Conservation (phyloP, 2,113 vertebrate species). For the Pavo muticus region DNA sequence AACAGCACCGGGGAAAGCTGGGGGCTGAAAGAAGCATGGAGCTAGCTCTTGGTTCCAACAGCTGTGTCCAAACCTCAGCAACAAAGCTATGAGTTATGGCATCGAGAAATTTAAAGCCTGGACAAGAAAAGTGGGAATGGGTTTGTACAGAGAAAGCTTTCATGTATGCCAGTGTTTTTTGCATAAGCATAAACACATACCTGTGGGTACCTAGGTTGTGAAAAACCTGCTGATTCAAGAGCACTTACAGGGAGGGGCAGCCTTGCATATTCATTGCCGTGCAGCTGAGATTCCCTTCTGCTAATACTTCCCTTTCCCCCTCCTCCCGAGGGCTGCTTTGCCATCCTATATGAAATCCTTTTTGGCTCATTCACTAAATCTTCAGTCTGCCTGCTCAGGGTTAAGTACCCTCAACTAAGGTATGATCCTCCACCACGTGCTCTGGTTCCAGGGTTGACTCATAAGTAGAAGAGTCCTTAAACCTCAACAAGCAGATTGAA, state of each 20-base stretch:
- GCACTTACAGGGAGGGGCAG: background rate
- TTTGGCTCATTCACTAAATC: conserved; percentile 12
- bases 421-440: background rate
- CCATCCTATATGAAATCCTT: background rate
- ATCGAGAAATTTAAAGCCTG: background rate
- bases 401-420: conserved; percentile 40
- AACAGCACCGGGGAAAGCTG: background rate
- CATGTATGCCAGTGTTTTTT: background rate
- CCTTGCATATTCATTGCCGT: background rate
- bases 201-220: background rate
- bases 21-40: background rate
- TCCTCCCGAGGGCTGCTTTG: background rate
- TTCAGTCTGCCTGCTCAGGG: background rate
- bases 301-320: background rate
- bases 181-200: background rate
- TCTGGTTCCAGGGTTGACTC: conserved; percentile 17
- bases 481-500: conserved; percentile 43
- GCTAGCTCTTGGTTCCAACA: background rate
- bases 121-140: background rate
- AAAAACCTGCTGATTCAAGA: background rate
- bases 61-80: background rate
- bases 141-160: background rate
- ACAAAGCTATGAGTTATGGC: background rate
- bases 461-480: conserved; percentile 31
- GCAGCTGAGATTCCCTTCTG: background rate